phyloP scores from a whole-genome alignment of 2,888 invertebrate genomes.

The Syritta pipiens region DNA sequence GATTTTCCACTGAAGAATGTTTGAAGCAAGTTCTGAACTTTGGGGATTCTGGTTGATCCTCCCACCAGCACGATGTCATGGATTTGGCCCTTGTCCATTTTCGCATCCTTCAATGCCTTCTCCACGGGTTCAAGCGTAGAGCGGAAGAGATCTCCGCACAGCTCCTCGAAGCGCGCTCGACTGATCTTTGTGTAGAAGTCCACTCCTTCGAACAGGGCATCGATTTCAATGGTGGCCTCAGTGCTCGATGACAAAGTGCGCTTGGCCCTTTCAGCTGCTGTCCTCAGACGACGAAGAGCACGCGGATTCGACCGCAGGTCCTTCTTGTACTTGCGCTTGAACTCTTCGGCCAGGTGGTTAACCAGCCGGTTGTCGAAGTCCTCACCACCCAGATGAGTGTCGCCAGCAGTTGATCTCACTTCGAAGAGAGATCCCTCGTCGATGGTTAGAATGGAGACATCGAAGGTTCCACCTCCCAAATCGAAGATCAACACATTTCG shows the following conservation, averaged over 20 bases:
- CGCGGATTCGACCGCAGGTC: constrained; percentile 83
- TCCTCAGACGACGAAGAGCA: constrained; percentile 84
- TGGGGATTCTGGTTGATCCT: constrained; percentile 89
- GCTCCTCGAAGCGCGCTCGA: constrained; percentile 88
- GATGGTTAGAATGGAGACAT: constrained; percentile 94
- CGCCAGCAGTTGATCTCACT: constrained; percentile 94
- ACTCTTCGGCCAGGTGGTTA: constrained; percentile 90
- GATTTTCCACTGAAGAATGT: constrained; percentile 88
- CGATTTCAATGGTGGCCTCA: constrained; percentile 87
- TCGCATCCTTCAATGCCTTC: constrained; percentile 88
- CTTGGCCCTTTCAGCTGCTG: constrained; percentile 87
- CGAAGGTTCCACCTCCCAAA: constrained; percentile 90
- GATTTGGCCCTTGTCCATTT: constrained; percentile 87
- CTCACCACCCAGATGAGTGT: constrained; percentile 94
- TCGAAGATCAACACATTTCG: constrained; percentile 85
- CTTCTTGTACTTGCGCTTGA: constrained; percentile 87
- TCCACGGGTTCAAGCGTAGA: constrained; percentile 88
- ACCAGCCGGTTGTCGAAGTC: constrained; percentile 93
- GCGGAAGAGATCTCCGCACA: constrained; percentile 86
- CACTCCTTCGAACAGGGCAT: constrained; percentile 87
- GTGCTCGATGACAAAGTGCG: constrained; percentile 87
- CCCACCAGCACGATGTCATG: constrained; percentile 91
- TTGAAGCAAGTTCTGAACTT: constrained; percentile 86
- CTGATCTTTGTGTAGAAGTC: constrained; percentile 87
- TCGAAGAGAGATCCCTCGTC: constrained; percentile 93